A percentile compares a stretch with the other conserved stretches of the same genome.
Conservation (phyloP, 2,888 invertebrate genomes). For the Lycaena phlaeas region DNA sequence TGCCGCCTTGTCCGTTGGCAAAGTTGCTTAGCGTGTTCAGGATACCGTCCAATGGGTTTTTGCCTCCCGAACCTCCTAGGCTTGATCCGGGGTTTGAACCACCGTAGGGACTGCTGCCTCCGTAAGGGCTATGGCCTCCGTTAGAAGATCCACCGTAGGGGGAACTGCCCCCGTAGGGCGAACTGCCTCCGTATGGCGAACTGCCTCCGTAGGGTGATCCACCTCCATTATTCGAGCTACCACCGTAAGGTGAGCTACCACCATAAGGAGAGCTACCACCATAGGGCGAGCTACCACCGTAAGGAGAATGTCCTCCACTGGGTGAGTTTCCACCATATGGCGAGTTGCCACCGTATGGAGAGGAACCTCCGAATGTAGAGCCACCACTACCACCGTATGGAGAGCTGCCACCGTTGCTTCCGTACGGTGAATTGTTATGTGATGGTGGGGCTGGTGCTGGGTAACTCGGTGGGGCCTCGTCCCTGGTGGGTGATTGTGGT, state of each 20-base stretch:
- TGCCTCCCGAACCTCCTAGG: constrained; percentile 18
- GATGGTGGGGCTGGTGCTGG: constrained; percentile 56
- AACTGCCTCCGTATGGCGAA: constrained; percentile 29
- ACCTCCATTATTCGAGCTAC: constrained; percentile 25
- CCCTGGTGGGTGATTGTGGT: constrained; percentile 38
- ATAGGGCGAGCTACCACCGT: constrained; percentile 22
- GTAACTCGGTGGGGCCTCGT: constrained; percentile 51
- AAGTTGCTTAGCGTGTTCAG: constrained; percentile 20
- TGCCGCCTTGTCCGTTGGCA: constrained; percentile 20
- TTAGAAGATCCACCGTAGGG: constrained; percentile 26
- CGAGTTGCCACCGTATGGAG: constrained; percentile 16
- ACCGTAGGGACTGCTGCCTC: constrained; percentile 27
- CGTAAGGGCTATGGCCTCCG: constrained; percentile 24
- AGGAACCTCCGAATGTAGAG: constrained; percentile 3
- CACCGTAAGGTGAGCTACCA: constrained; percentile 27
- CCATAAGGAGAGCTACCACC: constrained; percentile 27
- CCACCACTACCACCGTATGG: constrained; percentile 16
- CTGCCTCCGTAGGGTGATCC: constrained; percentile 26
- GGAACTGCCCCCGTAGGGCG: constrained; percentile 25
- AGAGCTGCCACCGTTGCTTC: constrained; percentile 8
- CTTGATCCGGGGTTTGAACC: constrained; percentile 19
- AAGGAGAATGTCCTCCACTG: constrained; percentile 13
- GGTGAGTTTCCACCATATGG: constrained; percentile 24
- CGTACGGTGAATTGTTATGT: constrained; percentile 12
- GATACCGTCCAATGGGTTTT: constrained; percentile 18